Conservation (phyloP, 2,888 invertebrate genomes). For the Phyllotreta striolata region DNA sequence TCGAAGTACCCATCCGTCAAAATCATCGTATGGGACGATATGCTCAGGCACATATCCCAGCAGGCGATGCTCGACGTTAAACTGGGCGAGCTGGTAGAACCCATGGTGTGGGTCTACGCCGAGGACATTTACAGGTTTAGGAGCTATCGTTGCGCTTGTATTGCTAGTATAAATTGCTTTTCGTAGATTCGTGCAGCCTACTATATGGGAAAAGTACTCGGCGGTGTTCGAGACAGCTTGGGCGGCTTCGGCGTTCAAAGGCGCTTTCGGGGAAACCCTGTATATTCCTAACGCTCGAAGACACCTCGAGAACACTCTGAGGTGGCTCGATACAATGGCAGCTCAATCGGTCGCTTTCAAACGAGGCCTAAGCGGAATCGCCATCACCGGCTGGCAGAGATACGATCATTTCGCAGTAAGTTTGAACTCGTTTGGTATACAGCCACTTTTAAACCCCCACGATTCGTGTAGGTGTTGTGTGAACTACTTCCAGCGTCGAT, state of each 20-base stretch:
- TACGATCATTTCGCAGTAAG: slow-evolving; percentile 76
- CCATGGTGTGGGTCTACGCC: slow-evolving; percentile 84
- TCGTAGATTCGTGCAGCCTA: slow-evolving; percentile 58
- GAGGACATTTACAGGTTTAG: slow-evolving; percentile 68
- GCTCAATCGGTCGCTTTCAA: slow-evolving; percentile 66
- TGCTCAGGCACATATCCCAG: slow-evolving; percentile 72
- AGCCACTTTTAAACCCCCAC: background rate
- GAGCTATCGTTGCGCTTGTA: background rate
- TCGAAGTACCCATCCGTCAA: slow-evolving; percentile 66
- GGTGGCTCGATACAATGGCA: slow-evolving; percentile 74
- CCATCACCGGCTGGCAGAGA: slow-evolving; percentile 66
- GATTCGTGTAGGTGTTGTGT: slow-evolving; percentile 60
- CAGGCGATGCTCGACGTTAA: slow-evolving; percentile 68
- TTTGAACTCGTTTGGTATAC: background rate
- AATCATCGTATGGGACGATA: slow-evolving; percentile 83
- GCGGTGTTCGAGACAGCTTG: slow-evolving; percentile 74
- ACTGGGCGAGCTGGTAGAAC: slow-evolving; percentile 74
- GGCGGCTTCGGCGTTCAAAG: slow-evolving; percentile 80
- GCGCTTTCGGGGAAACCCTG: slow-evolving; percentile 74
- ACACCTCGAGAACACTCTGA: slow-evolving; percentile 74
- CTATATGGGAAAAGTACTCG: slow-evolving; percentile 73
- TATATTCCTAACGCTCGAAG: slow-evolving; percentile 72
- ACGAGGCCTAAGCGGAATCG: slow-evolving; percentile 64
- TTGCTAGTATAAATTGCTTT: too few species aligned
- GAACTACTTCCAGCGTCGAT: slow-evolving; percentile 72